A percentile compares a stretch with the other conserved stretches of the same genome.
These are phyloP conservation scores for Allobates femoralis DNA, from an alignment of 2,797 vertebrate genomes.

Conservation along the genomic window DNA sequence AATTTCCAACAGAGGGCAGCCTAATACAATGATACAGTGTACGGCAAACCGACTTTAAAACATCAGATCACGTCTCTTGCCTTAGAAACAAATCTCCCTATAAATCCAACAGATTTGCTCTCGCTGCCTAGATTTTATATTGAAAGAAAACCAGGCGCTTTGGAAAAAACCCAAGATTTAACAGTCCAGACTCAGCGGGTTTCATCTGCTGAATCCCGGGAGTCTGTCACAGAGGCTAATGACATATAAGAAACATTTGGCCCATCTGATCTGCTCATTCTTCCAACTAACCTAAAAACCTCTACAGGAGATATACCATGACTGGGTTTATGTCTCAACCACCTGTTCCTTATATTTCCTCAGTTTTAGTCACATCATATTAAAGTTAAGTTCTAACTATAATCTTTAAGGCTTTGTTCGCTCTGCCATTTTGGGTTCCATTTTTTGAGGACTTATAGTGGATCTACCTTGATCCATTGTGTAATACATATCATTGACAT, in stretches of 20 bases:
- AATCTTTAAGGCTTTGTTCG: neutral
- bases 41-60: slow-evolving; percentile 16
- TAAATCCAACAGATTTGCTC: slow-evolving; percentile 63
- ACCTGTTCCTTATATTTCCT: slow-evolving; percentile 34
- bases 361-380: neutral
- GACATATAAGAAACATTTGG: slow-evolving; percentile 51
- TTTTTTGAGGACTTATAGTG: neutral
- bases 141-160: slow-evolving; percentile 60
- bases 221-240: slow-evolving; percentile 45
- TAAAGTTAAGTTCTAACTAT: neutral
- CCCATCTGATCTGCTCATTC: slow-evolving; percentile 38
- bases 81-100: slow-evolving; percentile 62
- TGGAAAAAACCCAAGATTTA: slow-evolving; percentile 53
- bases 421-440: no score
- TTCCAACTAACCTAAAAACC: slow-evolving; percentile 46
- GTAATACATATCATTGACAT: neutral
- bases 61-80: slow-evolving; percentile 59
- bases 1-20: slow-evolving; percentile 43
- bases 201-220: slow-evolving; percentile 45
- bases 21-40: neutral
- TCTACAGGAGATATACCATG: slow-evolving; percentile 31
- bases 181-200: slow-evolving; percentile 52
- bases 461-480: no score
- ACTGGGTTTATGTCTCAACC: slow-evolving; percentile 28
- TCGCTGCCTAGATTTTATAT: slow-evolving; percentile 56